Evolutionary conservation across 2,797 vertebrate genomes (phyloP).

Genomic region (Benthosema pterotum): DNA sequence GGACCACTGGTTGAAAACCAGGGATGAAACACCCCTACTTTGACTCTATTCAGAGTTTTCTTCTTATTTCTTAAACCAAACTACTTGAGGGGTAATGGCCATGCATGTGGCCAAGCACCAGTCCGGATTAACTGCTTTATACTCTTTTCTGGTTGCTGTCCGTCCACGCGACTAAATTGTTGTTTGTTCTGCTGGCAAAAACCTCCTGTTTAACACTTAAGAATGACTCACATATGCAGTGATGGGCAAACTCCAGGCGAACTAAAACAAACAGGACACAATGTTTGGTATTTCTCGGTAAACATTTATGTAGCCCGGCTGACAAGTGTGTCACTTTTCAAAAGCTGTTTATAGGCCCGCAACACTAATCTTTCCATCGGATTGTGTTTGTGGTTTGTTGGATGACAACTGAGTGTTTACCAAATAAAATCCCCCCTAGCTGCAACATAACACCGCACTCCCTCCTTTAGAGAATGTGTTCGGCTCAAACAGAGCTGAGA

Average conservation of each 20-base stretch:
- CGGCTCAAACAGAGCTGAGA: slow-evolving; percentile 38
- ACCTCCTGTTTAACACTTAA: slow-evolving; percentile 63
- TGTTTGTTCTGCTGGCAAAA: slow-evolving; percentile 73
- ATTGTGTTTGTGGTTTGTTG: slow-evolving; percentile 68
- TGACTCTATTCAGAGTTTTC: too few species aligned
- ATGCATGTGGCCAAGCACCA: slow-evolving; percentile 62
- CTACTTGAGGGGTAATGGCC: slow-evolving; percentile 73
- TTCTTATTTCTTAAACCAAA: slow-evolving; percentile 65
- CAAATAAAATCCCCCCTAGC: slow-evolving; percentile 56
- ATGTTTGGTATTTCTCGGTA: slow-evolving; percentile 77
- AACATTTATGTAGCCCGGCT: slow-evolving; percentile 72
- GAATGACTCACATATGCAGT: slow-evolving; percentile 68
- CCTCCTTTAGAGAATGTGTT: slow-evolving; percentile 37
- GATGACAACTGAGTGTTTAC: slow-evolving; percentile 68
- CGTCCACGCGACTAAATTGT: slow-evolving; percentile 52
- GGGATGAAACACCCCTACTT: slow-evolving; percentile 64
- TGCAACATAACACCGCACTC: slow-evolving; percentile 38
- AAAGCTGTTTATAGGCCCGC: slow-evolving; percentile 63
- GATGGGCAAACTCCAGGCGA: slow-evolving; percentile 65
- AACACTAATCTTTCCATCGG: slow-evolving; percentile 61
- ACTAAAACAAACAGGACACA: slow-evolving; percentile 77
- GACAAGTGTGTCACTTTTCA: slow-evolving; percentile 71
- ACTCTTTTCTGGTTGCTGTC: slow-evolving; percentile 76
- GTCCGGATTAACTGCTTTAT: slow-evolving; percentile 53
- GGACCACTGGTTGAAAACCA: too few species aligned